Evolutionary conservation across 2,888 invertebrate species (phyloP), one percentile per base, ranked within the genome.

Genomic region (Cryptocephalus moraei): DNA sequence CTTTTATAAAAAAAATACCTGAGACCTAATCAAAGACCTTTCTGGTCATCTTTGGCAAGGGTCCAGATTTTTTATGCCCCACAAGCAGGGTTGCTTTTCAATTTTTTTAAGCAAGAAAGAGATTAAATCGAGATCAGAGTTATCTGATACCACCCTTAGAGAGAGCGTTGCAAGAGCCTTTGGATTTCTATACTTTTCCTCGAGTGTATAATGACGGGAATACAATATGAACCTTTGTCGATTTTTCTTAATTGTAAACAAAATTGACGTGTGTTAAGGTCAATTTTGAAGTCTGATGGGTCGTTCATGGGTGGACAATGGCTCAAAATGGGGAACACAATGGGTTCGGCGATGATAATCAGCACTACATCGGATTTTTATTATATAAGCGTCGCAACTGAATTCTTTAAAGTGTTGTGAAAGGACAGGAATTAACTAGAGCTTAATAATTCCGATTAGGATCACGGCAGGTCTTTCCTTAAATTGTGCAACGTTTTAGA

Each of bases 41-140:
- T 55, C 51, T 57, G 63, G 63, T 62, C 63, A 63, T 56, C 60
- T 59, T 62, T 60, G 59, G 61, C 51, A 38, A 52, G 53, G 57
- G 62, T 58, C 59, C 56, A 61, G 61, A 61, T 62, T 60, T 62
- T 62, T 62, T 61, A 56, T 56, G 51, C 51, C 43, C 39, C 39
- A 46, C 31, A 39, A 39, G 51, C 49, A 52, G 53, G 53, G 54
- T 52, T 48, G 52, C 50, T 51, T 43, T 33, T 44, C 40, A 44
- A 43, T 51, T 49, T 48, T 51, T 49, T 46, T 42, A 47, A 50
- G 45, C 43, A 42, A 36, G 42, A 36, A 36, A 36, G 41, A 59
- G 58, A 61, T 59, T 54, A 53, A 51, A 57, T 58, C 56, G 47
- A 48, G 46, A 46, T 45, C 51, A 53, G 54, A 52, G 53, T 60